Base-by-base conservation (phyloP, 2,888 invertebrate genomes). In the Julus scandinavius region DNA sequence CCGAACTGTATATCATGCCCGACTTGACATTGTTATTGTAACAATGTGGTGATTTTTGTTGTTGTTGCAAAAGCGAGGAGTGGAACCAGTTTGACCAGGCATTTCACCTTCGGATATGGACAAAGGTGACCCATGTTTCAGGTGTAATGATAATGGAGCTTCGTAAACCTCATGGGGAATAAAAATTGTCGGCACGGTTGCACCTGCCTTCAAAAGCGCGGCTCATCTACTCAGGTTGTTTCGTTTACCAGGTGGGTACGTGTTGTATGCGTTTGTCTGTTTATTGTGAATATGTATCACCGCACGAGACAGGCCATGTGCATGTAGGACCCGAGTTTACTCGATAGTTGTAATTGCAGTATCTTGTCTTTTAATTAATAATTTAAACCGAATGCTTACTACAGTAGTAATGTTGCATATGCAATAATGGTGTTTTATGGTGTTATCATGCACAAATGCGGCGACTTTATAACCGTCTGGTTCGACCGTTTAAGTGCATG, bases 121-220 rank as follows among this genome's bases (percentile, higher is more conserved):
- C 85, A 85, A 45, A 29, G 87, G 87, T 58, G 49, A 54, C 17
- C 87, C 87, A 87, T 87, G 87, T n/a, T 54, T 87, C 58, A 20
- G 50, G 58, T 40, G 85, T 41, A 11, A n/a, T 13, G 54, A 87
- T 49, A 54, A 87, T 87, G 80, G 45, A 17, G 54, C 54, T 83
- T 29, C 54, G 38, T 83, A 41, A 45, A 84, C 45, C 83, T 88
- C 49, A 88, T 88, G 88, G 88, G 88, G 88, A 88, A 88, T 88
- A 88, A 88, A 83, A 88, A 84, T 84, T 88, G 83, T 88, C 88
- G 88, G 88, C 80, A 80, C 84, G 88, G 88, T 63, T 88, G 88
- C 63, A 84, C 88, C 41, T 88, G 88, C 88, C 88, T 88, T 45
- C 84, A 49, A 49, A 88, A 84, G 63, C 80, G 88, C 45, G 88